Evolutionary conservation across 2,113 vertebrate species (phyloP).

Genomic region (rabbit (Oryctolagus cuniculus)): mOryCun1.1 NC_091449.1:47885001-47885500

Average conservation of each 20-base stretch:
- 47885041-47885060: neutral
- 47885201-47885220: neutral
- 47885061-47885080: neutral
- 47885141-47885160: neutral
- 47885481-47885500: neutral
- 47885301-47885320: neutral
- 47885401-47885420: neutral
- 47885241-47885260: conserved; percentile 17
- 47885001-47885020: neutral
- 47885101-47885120: neutral
- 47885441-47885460: neutral
- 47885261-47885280: neutral
- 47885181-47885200: neutral
- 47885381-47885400: neutral
- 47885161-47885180: neutral
- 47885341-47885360: neutral
- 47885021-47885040: neutral
- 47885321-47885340: neutral
- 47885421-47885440: neutral
- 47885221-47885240: neutral
- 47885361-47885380: neutral
- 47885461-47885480: neutral
- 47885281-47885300: neutral
- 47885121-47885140: neutral
- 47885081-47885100: neutral